These are phyloP conservation scores for Antheraea mylitta DNA, from an alignment of 1,140 invertebrate genomes.

Conservation along the genomic window DNA sequence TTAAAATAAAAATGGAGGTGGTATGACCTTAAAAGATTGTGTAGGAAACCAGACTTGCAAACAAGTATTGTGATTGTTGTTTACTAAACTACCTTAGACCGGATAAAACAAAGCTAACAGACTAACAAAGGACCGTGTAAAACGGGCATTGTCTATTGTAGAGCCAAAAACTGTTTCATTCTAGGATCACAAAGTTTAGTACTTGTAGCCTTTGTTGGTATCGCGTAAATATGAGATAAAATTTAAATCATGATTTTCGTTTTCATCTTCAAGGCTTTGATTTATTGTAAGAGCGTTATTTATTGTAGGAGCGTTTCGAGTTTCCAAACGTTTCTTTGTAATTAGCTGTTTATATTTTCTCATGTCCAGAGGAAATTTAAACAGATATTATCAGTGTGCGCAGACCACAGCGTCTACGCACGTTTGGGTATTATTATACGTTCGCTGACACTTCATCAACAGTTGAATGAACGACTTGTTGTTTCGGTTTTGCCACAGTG, in stretches of 20 bases:
- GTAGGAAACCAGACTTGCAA: neutral
- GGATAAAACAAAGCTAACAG: neutral
- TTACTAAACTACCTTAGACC: neutral
- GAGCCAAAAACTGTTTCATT: neutral
- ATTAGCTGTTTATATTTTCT: too few relatives aligned
- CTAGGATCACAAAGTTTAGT: neutral
- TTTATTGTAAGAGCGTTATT: too few relatives aligned
- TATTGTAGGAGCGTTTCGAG: too few relatives aligned
- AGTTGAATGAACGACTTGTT: too few relatives aligned
- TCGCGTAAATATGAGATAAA: neutral
- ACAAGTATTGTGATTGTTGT: slow-evolving; percentile 4
- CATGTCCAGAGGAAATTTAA: too few relatives aligned
- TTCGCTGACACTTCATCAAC: too few relatives aligned
- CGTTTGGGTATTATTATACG: too few relatives aligned
- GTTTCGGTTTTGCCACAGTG: too few relatives aligned
- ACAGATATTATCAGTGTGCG: too few relatives aligned
- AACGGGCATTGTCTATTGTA: neutral
- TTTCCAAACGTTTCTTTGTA: too few relatives aligned
- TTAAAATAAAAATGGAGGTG: neutral
- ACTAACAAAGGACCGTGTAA: neutral
- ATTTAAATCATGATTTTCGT: neutral
- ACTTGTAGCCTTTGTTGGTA: neutral
- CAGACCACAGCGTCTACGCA: too few relatives aligned
- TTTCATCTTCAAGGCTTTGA: too few relatives aligned
- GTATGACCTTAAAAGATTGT: neutral